These are phyloP conservation scores for Aulostomus chinensis DNA, from an alignment of 2,797 vertebrate species.

Conservation along the genomic window DNA sequence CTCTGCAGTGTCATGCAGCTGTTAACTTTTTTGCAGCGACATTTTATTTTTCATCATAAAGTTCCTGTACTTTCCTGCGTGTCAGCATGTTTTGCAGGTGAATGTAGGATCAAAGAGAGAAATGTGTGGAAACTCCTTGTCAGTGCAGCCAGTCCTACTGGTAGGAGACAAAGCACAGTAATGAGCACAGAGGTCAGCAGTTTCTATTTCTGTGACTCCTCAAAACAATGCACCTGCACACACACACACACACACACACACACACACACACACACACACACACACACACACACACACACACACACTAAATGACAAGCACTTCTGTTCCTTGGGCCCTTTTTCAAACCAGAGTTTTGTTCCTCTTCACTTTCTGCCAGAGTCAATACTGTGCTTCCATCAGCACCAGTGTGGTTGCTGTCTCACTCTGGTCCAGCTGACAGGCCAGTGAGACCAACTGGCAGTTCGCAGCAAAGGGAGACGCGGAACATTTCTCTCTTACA, in stretches of 20 bases:
- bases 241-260: neutral
- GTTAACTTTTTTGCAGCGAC: conserved; percentile 32
- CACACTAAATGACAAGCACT: conserved; percentile 33
- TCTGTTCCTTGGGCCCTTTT: conserved; percentile 24
- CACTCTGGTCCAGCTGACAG: conserved; percentile 22
- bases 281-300: conserved; percentile 2
- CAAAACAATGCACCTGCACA: conserved; percentile 20
- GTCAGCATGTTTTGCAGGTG: conserved; percentile 62
- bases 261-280: conserved; percentile 1
- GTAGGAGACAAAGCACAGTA: conserved; percentile 53
- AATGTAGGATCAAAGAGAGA: conserved; percentile 31
- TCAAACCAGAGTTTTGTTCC: conserved; percentile 45
- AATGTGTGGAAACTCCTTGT: conserved; percentile 42
- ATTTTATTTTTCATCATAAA: conserved; percentile 38
- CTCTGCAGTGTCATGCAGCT: conserved; percentile 10
- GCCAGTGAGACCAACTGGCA: conserved; percentile 38
- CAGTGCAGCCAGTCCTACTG: conserved; percentile 35
- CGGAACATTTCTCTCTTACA: too few relatives aligned
- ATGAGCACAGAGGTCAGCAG: conserved; percentile 66
- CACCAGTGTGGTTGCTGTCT: conserved; percentile 1
- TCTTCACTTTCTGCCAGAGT: conserved; percentile 48
- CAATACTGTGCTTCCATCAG: conserved; percentile 46
- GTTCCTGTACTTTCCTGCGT: conserved; percentile 33
- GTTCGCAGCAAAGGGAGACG: too few relatives aligned
- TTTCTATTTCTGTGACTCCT: conserved; percentile 52